phyloP scores from a whole-genome alignment of 2,888 invertebrate genomes.

The Eupithecia dodoneata region DNA sequence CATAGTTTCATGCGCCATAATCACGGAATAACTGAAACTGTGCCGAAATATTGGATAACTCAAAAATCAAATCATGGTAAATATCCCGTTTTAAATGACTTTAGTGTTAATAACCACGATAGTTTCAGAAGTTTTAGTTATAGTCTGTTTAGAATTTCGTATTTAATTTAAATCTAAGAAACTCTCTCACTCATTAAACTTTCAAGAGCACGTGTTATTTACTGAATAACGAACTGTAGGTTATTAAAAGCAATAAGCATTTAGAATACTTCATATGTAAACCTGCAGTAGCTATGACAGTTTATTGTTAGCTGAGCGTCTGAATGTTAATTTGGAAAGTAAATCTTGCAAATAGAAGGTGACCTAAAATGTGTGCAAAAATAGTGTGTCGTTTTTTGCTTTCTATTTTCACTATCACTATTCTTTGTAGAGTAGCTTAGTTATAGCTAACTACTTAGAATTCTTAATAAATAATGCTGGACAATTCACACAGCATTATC shows the following conservation, averaged over 20 bases:
- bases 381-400: conserved; percentile 14
- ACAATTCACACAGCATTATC: no score
- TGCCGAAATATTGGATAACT: no score
- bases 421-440: neutral
- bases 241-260: neutral
- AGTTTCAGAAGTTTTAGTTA: no score
- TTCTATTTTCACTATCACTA: conserved; percentile 19
- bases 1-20: no score
- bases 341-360: conserved; percentile 23
- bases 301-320: neutral
- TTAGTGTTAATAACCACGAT: no score
- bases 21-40: no score
- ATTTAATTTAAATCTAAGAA: neutral
- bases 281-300: neutral
- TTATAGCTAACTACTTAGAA: neutral
- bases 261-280: neutral
- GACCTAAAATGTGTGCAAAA: conserved; percentile 26
- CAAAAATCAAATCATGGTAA: no score
- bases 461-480: no score
- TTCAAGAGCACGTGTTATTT: neutral
- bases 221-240: neutral
- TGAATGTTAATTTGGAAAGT: conserved; percentile 21
- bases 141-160: no score
- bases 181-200: no score
- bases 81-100: no score